These are phyloP conservation scores for Actinernus sp. DNA, from an alignment of 92 coral and sea anemone species.

Conservation along the genomic window DNA sequence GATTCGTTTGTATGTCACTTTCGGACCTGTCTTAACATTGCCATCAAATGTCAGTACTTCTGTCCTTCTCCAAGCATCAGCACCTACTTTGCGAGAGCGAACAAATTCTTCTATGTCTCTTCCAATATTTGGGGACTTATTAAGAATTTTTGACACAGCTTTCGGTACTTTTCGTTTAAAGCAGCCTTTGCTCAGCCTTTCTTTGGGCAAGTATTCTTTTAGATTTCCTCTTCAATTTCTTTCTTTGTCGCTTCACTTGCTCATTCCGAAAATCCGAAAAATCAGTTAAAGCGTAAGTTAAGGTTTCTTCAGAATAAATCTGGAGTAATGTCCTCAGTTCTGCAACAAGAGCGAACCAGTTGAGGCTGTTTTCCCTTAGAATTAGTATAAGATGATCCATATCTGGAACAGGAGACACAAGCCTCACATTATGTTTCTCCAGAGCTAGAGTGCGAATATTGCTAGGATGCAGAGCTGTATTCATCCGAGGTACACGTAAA, in stretches of 20 bases:
- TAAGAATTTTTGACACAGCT: constrained; percentile 44
- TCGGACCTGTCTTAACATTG: constrained; percentile 15
- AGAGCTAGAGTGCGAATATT: too few species aligned
- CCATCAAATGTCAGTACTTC: constrained; percentile 56
- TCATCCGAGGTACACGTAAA: too few species aligned
- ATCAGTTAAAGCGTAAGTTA: too few species aligned
- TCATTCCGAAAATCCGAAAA: too few species aligned
- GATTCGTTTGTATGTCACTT: constrained; percentile 37
- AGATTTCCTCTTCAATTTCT: too few species aligned
- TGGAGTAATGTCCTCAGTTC: too few species aligned
- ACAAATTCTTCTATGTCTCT: constrained; percentile 72
- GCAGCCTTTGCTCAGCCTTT: too few species aligned
- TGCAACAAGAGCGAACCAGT: constrained; percentile 65
- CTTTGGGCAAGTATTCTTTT: too few species aligned
- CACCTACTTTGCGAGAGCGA: constrained; percentile 48
- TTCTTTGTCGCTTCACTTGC: too few species aligned
- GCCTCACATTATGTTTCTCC: too few species aligned
- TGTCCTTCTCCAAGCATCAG: constrained; percentile 72
- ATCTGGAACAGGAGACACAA: constrained; percentile 30
- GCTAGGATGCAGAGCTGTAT: too few species aligned
- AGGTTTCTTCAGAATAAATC: too few species aligned
- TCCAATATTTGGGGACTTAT: constrained; percentile 61
- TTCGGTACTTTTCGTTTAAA: constrained; percentile 43
- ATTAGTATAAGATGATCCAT: constrained; percentile 42
- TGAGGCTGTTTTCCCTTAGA: constrained; percentile 47